Base-by-base conservation (phyloP, 2,888 invertebrate species). In the Tribolium freemani region DNA sequence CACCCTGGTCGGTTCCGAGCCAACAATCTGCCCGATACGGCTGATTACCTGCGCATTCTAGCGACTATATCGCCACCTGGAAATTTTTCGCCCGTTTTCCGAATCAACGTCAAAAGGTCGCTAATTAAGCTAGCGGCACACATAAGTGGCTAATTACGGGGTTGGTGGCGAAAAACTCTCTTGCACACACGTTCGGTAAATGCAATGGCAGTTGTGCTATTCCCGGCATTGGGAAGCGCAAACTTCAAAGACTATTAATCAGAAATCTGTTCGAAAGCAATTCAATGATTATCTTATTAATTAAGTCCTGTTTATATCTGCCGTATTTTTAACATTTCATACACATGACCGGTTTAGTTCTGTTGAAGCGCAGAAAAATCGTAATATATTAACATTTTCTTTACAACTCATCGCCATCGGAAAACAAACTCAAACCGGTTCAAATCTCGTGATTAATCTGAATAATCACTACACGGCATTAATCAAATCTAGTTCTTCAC, bases 1-100 rank as follows among this genome's bases (percentile, higher is more conserved):
- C 81, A 80, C 82, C 81, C 81, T 77, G 78, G 74, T 77, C 78
- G 81, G 81, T 82, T 83, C 81, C 82, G 76, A 80, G 75, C 78
- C 75, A 80, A 73, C 82, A 81, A 81, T 82, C 79, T 73, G 79
- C 74, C 78, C 74, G 78, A 76, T 69, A 79, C 76, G 78, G 79
- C 77, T 80, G 78, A 80, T 78, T 77, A 78, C 72, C 72, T 71
- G 45, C 73, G 50, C 64, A 38, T 68, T 61, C 63, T 46, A 54
- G 53, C 30, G 46, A 30, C 48, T 13, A 46, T 48, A 44, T 56
- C 54, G 51, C 63, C 72, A 72, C 64, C 72, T 72, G 58, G 69
- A 57, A 54, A 38, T n/a, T 54, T 54, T 54, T 30, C 26, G 13
- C 4, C 13, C 31, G 48, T 20, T 26, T 38, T 0, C n/a, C 46